These are phyloP conservation scores for Eurytoma californica DNA, from an alignment of 2,888 invertebrate species.

Conservation along the genomic window DNA sequence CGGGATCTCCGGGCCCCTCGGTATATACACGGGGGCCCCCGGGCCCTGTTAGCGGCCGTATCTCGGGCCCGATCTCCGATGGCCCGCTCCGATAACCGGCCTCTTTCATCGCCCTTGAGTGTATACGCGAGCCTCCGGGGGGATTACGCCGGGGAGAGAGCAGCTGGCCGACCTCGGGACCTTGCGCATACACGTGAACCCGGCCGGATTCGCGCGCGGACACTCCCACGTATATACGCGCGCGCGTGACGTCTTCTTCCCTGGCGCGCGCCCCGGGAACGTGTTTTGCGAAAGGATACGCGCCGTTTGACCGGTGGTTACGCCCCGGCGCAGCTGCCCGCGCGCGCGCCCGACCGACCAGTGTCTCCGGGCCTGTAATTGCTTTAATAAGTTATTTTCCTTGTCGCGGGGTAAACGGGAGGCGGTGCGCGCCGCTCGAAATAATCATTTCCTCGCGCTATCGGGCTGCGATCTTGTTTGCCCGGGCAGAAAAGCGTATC, in stretches of 20 bases:
- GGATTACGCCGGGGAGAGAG: constrained; percentile 66
- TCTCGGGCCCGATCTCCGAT: constrained; percentile 71
- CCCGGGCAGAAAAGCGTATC: neutral
- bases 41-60: constrained; percentile 70
- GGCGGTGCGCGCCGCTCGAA: neutral
- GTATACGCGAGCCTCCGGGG: constrained; percentile 49
- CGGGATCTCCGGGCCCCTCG: constrained; percentile 65
- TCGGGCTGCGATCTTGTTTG: constrained; percentile 20
- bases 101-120: constrained; percentile 63
- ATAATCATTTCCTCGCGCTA: constrained; percentile 8
- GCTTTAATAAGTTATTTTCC: constrained; percentile 34
- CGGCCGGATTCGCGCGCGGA: constrained; percentile 66
- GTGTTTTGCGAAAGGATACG: constrained; percentile 36
- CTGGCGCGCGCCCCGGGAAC: constrained; percentile 42
- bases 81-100: constrained; percentile 67
- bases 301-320: constrained; percentile 34
- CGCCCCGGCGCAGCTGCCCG: constrained; percentile 35
- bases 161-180: constrained; percentile 68
- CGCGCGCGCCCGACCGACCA: too few relatives aligned
- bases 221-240: constrained; percentile 60
- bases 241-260: constrained; percentile 62
- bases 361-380: constrained; percentile 18
- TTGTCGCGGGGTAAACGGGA: neutral
- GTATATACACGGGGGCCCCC: constrained; percentile 58
- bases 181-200: constrained; percentile 63